phyloP scores from a whole-genome alignment of 2,113 vertebrate genomes.

The Shinisaurus crocodilurus region DNA sequence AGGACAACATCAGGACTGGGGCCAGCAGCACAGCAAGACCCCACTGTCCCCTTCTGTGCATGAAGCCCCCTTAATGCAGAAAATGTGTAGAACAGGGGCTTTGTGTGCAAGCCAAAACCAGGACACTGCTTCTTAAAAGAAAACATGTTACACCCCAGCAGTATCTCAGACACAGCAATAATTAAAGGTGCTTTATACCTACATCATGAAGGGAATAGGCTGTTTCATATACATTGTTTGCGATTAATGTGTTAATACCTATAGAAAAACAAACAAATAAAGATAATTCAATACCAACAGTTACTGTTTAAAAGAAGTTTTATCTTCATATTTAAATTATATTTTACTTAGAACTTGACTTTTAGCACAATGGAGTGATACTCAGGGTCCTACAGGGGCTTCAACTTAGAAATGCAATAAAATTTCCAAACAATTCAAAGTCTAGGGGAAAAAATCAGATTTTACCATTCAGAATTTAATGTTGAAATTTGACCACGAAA shows the following conservation, averaged over 20 bases:
- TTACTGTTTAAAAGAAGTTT: background rate
- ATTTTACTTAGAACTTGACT: background rate
- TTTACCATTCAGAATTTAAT: background rate
- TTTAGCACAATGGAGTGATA: background rate
- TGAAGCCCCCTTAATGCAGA: too few species aligned
- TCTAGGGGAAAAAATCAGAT: background rate
- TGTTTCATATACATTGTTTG: conserved; percentile 90
- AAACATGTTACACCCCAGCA: background rate
- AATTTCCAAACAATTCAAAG: background rate
- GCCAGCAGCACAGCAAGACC: background rate
- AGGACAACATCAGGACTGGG: background rate
- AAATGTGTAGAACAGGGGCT: background rate
- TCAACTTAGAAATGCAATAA: background rate
- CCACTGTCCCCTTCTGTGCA: background rate
- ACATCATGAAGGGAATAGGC: conserved; percentile 97
- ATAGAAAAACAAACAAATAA: conserved; percentile 31
- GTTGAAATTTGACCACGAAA: background rate
- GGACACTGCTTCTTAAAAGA: background rate
- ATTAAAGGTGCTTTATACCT: conserved; percentile 62
- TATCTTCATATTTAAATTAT: background rate
- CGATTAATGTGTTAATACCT: conserved; percentile 94
- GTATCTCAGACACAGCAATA: background rate
- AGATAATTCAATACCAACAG: background rate
- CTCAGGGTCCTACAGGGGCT: background rate
- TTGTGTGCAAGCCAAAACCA: background rate